Evolutionary conservation across 2,113 vertebrate species (phyloP), one percentile per base, ranked within the genome.

Genomic region (Rutilus rutilus): DNA sequence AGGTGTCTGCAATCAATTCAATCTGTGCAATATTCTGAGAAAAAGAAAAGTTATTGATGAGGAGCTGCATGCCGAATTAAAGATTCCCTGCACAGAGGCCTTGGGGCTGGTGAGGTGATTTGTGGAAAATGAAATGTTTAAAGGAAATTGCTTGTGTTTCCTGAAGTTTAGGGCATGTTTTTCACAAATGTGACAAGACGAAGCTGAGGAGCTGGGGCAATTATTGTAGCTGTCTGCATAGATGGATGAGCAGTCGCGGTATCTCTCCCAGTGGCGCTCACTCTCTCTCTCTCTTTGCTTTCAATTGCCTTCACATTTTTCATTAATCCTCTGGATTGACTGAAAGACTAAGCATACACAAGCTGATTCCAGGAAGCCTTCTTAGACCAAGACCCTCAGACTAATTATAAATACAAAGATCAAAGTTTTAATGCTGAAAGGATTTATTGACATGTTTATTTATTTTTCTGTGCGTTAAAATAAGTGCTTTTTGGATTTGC

Each of bases 151-250:
- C 80, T 81, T 75, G 86, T 67, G 82, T 84, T 74, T 52, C n/a
- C 23, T 39, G 36, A 33, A 86, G 76, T 83, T 82, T 86, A 74
- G 76, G 59, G 85, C 57, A 47, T 64, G 65, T 36, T 83, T 12
- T 78, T 77, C 39, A 82, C 57, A 82, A 75, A 74, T 59, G 78
- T 89, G 84, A 75, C 69, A 78, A 64, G 74, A 78, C 14, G 75
- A 73, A 83, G 62, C 75, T 65, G 36, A 67, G 45, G 65, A 87
- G 36, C 67, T 36, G 57, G 25, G 54, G 79, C 84, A 86, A 79
- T 85, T 88, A 87, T 83, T 86, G 62, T 78, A 83, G 45, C 82
- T 82, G 86, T 85, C 87, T 85, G 11, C 69, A 65, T 42, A 88
- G 85, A 89, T 82, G 85, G 60, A 86, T 86, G 77, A 47, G 74